These are phyloP conservation scores for Megalops cyprinoides DNA, from an alignment of 2,797 vertebrate species.

Conservation along the genomic window DNA sequence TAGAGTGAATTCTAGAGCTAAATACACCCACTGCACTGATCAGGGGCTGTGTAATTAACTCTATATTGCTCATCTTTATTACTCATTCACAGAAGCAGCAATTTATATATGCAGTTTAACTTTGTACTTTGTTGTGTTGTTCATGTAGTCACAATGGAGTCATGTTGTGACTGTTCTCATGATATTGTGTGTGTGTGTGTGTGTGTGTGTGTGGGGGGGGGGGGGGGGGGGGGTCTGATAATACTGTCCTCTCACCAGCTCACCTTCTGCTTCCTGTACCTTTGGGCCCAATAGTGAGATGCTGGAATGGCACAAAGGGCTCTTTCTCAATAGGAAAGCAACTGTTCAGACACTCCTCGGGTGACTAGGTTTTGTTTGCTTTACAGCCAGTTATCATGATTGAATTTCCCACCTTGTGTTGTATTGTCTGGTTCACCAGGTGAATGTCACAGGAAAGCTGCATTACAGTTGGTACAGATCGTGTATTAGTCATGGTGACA, in stretches of 20 bases:
- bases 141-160: not conserved
- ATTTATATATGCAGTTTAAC: not conserved
- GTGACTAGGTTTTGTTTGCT: conserved; percentile 58
- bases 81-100: not conserved
- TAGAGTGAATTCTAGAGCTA: not conserved
- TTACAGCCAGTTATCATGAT: conserved; percentile 33
- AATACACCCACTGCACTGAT: not conserved
- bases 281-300: conserved; percentile 35
- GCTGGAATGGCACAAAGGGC: conserved; percentile 48
- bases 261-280: conserved; percentile 26
- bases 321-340: conserved; percentile 58
- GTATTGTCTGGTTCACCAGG: conserved; percentile 49
- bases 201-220: not conserved
- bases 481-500: conserved; percentile 75
- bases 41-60: not conserved
- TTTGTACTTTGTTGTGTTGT: not conserved
- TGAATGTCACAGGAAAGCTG: conserved; percentile 48
- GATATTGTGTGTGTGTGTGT: conserved; percentile 3
- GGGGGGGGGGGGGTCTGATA: not conserved
- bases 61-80: conserved; percentile 10
- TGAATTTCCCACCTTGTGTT: conserved; percentile 46
- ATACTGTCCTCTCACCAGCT: not conserved
- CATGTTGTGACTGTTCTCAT: not conserved
- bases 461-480: conserved; percentile 49
- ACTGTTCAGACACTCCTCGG: conserved; percentile 62